Evolutionary conservation across 1,140 invertebrate species (phyloP).

Genomic region (Hetaerina americana): DNA sequence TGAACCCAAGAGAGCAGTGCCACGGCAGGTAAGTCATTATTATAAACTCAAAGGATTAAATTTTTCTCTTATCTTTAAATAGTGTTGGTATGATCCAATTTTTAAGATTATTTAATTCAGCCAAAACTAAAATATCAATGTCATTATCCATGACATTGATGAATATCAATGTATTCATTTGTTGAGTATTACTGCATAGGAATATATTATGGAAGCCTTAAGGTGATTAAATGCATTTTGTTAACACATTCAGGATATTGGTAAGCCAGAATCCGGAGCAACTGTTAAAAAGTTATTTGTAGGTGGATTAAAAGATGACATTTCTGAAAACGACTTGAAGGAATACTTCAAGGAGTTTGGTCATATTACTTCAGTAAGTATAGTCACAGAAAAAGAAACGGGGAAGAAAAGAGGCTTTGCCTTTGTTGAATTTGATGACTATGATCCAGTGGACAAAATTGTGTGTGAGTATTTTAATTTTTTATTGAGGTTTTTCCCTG

Average conservation of each 20-base stretch:
- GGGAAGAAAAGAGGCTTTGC: constrained; percentile 87
- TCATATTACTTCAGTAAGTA: constrained; percentile 66
- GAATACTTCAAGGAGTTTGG: constrained; percentile 79
- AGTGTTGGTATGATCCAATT: neutral
- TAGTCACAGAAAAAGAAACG: constrained; percentile 84
- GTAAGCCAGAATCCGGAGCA: constrained; percentile 76
- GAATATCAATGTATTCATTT: no score
- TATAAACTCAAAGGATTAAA: constrained; percentile 16
- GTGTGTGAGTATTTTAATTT: constrained; percentile 48
- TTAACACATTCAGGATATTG: constrained; percentile 57
- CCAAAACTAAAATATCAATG: neutral
- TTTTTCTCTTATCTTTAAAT: neutral
- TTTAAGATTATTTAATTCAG: neutral
- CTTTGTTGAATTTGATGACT: constrained; percentile 92
- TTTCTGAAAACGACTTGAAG: constrained; percentile 73
- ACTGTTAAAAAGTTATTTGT: constrained; percentile 94
- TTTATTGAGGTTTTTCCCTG: neutral
- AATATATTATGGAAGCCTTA: neutral
- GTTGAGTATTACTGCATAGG: no score
- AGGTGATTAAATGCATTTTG: neutral
- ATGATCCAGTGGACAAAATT: constrained; percentile 91
- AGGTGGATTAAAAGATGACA: constrained; percentile 78
- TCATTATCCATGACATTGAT: no score
- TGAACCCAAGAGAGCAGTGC: constrained; percentile 93
- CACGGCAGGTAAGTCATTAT: constrained; percentile 48